Evolutionary conservation across 2,888 invertebrate species (phyloP).

Genomic region (Hecatera dysodea): DNA sequence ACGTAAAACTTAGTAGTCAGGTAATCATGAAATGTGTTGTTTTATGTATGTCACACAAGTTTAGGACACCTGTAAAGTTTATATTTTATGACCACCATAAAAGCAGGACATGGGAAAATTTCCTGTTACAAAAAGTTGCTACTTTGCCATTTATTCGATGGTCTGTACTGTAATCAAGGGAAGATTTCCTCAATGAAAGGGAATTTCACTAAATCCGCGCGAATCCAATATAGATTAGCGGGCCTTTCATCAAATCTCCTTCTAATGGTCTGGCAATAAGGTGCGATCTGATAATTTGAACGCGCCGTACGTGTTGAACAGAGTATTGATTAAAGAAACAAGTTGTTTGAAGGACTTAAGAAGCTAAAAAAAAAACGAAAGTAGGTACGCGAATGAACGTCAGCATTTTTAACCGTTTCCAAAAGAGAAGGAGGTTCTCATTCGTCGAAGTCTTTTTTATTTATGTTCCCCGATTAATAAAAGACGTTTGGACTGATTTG

Average conservation of each 20-base stretch:
- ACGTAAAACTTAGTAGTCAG: constrained; percentile 22
- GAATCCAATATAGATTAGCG: constrained; percentile 66
- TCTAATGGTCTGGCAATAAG: constrained; percentile 55
- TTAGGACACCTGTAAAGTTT: constrained; percentile 41
- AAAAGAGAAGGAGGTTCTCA: too few species aligned
- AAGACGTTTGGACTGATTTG: too few species aligned
- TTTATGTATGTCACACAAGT: constrained; percentile 42
- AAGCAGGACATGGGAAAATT: constrained; percentile 29
- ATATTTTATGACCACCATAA: constrained; percentile 53
- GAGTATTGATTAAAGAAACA: constrained; percentile 36
- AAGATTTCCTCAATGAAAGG: constrained; percentile 51
- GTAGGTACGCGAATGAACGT: neutral
- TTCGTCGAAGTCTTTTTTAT: too few species aligned
- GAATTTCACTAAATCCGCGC: constrained; percentile 56
- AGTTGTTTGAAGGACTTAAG: constrained; percentile 20
- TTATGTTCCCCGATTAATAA: too few species aligned
- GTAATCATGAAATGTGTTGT: constrained; percentile 54
- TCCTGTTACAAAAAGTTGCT: constrained; percentile 28
- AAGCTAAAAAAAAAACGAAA: too few species aligned
- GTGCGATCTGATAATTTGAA: constrained; percentile 42
- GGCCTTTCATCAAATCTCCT: constrained; percentile 59
- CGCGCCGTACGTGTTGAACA: constrained; percentile 17
- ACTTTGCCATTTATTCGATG: constrained; percentile 38
- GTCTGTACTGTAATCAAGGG: constrained; percentile 52
- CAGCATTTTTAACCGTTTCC: too few species aligned